Percentiles rank a stretch among this genome's conserved stretches.
Evolutionary conservation across 1,140 invertebrate species (phyloP).

Genomic region (Maconellicoccus hirsutus): DNA sequence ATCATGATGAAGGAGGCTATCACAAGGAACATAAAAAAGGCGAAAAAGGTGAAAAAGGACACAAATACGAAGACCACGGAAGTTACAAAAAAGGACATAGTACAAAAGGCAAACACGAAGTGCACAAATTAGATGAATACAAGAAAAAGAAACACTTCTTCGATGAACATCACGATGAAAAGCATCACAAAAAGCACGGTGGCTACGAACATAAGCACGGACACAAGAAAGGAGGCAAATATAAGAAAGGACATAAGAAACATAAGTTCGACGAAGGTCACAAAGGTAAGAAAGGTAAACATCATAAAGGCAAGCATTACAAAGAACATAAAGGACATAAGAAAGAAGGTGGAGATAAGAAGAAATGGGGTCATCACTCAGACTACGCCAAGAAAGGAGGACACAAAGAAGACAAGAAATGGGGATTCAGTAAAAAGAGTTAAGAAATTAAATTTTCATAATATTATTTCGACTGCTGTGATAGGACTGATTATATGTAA

Average conservation of each 20-base stretch:
- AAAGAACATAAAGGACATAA: constrained; percentile 53
- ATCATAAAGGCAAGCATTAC: constrained; percentile 47
- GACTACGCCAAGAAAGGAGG: constrained; percentile 54
- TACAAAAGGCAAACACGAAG: constrained; percentile 51
- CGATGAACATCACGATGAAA: constrained; percentile 49
- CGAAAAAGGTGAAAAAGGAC: constrained; percentile 49
- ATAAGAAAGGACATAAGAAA: constrained; percentile 60
- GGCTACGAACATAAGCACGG: constrained; percentile 46
- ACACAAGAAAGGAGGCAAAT: constrained; percentile 54
- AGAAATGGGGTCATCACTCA: constrained; percentile 50
- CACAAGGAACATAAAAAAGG: constrained; percentile 40
- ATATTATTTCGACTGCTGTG: constrained; percentile 2
- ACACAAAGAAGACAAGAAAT: constrained; percentile 51
- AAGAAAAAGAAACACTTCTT: constrained; percentile 59
- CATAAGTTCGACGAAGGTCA: constrained; percentile 49
- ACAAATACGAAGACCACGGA: constrained; percentile 50
- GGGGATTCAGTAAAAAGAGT: constrained; percentile 38
- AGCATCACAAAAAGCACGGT: constrained; percentile 48
- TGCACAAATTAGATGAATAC: constrained; percentile 56
- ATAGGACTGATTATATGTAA: constrained; percentile 21
- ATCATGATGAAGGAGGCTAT: constrained; percentile 42
- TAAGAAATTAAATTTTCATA: constrained; percentile 12
- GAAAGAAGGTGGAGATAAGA: constrained; percentile 49
- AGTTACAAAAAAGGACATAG: constrained; percentile 49
- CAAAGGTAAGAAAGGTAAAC: constrained; percentile 47